Conservation (phyloP, 1,140 invertebrate genomes). For the Papilio polytes region DNA sequence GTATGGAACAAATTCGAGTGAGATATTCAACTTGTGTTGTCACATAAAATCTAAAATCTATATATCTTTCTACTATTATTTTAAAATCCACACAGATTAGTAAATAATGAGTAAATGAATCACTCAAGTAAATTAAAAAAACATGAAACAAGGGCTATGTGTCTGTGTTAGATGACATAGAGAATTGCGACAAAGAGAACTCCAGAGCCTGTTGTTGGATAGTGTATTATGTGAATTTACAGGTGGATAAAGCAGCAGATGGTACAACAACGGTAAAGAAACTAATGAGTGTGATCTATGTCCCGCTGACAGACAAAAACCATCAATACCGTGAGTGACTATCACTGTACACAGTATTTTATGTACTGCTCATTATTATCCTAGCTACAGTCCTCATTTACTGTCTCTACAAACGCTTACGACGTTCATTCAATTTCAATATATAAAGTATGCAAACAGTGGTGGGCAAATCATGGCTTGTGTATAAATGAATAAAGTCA, state of each 20-base stretch:
- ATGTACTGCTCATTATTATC: conserved; percentile 17
- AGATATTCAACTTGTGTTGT: background rate
- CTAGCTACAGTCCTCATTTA: conserved; percentile 27
- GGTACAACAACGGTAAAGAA: conserved; percentile 91
- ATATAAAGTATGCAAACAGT: background rate
- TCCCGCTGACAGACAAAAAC: conserved; percentile 94
- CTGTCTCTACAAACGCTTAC: conserved; percentile 29
- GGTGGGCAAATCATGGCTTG: background rate
- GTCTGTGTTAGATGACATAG: too few species aligned
- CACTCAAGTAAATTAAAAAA: too few species aligned
- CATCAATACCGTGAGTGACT: conserved; percentile 79
- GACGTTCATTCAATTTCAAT: conserved; percentile 21
- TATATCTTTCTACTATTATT: too few species aligned
- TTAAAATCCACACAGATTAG: too few species aligned
- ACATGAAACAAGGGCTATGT: too few species aligned
- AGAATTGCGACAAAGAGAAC: too few species aligned
- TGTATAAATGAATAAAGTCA: background rate
- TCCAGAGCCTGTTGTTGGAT: too few species aligned
- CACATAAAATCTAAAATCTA: too few species aligned
- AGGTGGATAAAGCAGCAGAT: conserved; percentile 94
- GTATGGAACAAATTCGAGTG: conserved; percentile 54
- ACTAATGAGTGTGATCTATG: conserved; percentile 98
- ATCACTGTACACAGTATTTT: conserved; percentile 23
- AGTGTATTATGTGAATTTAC: conserved; percentile 50
- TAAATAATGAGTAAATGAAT: too few species aligned